Evolutionary conservation across 2,888 invertebrate genomes (phyloP), one percentile per base, ranked within the genome.

Genomic region (Epinotia ramella): DNA sequence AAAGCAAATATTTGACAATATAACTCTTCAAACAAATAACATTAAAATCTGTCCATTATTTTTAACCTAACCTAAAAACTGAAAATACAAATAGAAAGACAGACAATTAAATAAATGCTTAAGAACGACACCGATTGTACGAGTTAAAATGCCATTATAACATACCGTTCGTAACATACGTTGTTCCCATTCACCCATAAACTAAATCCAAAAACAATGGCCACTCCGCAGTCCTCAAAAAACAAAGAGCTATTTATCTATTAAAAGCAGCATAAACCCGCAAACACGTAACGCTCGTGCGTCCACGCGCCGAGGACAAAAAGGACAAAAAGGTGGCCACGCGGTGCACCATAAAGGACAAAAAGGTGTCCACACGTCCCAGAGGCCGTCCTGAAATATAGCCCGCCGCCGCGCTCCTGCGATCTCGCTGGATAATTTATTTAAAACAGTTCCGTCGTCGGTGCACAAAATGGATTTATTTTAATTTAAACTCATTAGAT

Each of bases 301-400:
- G 84, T 82, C 85, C 86, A 81, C 86, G 80, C 84, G 81, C 78
- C 80, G 84, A 82, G 83, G 79, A 79, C 77, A 80, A 78, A 81
- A 84, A 82, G 83, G 79, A 80, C 77, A 80, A 78, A 82, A 81
- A 83, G 86, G 84, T 87, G 88, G 83, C 86, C 86, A 89, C 89
- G 84, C 85, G 88, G 40, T 44, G 18, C 63, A 63, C 63, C 63
- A n/a, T 40, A 44, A 40, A 63, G 79, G 81, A 80, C 81, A 81
- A 89, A 87, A 89, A 88, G 86, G 84, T 87, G 88, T 84, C 86
- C 86, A 89, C 90, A 84, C 86, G 88, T 86, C 83, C 83, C 78
- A 77, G 79, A 79, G 79, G 74, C 81, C 83, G 84, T 80, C 84
- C 81, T 91, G 85, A 92, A 86, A 88, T 91, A 91, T 89, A 84